Conservation (phyloP, 2,888 invertebrate genomes). For the Oasisia sp. region DNA sequence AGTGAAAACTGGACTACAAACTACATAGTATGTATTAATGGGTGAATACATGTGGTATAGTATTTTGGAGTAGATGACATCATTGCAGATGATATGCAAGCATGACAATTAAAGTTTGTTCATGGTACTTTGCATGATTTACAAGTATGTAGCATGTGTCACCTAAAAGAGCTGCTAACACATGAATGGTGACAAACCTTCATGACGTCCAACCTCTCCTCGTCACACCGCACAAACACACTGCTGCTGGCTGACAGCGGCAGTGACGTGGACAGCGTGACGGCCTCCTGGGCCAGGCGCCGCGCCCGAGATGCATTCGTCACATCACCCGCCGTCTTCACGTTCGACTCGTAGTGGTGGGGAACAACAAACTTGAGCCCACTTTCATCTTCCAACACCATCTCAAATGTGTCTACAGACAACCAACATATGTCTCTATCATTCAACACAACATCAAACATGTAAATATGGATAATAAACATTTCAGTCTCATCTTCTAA, state of each 20-base stretch:
- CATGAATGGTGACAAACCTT: conserved; percentile 72
- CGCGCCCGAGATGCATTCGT: conserved; percentile 87
- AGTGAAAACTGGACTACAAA: too few relatives aligned
- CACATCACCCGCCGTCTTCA: conserved; percentile 85
- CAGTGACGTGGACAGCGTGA: conserved; percentile 89
- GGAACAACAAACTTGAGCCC: conserved; percentile 83
- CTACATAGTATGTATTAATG: too few relatives aligned
- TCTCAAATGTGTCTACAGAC: conserved; percentile 70
- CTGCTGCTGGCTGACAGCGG: conserved; percentile 93
- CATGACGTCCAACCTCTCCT: conserved; percentile 93
- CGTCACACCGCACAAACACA: conserved; percentile 94
- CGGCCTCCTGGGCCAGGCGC: conserved; percentile 92
- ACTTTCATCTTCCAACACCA: conserved; percentile 83
- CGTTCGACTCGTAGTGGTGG: conserved; percentile 76
- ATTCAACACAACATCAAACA: too few relatives aligned
- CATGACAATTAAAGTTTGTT: too few relatives aligned
- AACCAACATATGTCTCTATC: neutral
- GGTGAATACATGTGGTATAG: too few relatives aligned
- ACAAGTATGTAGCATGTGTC: too few relatives aligned
- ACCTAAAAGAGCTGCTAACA: neutral
- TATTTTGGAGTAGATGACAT: too few relatives aligned
- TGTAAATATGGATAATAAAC: too few relatives aligned
- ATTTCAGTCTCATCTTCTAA: conserved; percentile 76
- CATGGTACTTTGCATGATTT: too few relatives aligned
- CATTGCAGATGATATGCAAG: too few relatives aligned